Evolutionary conservation across 2,797 vertebrate genomes (phyloP), one percentile per base, ranked within the genome.

Genomic region (Sternotherus odoratus): DNA sequence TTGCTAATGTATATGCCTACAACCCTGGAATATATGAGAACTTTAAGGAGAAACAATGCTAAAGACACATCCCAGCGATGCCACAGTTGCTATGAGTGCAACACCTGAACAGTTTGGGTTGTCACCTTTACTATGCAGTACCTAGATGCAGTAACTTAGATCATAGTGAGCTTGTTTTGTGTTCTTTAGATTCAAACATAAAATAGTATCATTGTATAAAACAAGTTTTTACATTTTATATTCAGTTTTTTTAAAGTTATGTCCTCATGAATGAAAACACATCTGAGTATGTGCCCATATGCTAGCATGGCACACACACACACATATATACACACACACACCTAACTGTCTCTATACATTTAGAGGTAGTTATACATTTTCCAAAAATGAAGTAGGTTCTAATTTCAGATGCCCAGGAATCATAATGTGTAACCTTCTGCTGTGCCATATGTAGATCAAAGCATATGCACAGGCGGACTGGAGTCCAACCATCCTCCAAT

Each of bases 1-100:
- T 13, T 85, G 74, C n/a, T 80, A 81, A 79, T 86, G 49, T 57
- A 79, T 39, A 79, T 91, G 91, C 39, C 89, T 51, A 85, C 56
- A 91, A 9, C 83, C 24, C 86, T 15, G 6, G 33, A 53, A 21
- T 36, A 51, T 24, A 57, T 72, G 69, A 69, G 23, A 51, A 43
- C 51, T 26, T 46, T 60, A 51, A 6, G 9, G 13, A 16, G 3
- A 23, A 75, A 85, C 53, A 74, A 82, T 36, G 15, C 49, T 81
- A 75, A 36, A 78, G 50, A 96, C 56, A 90, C 1, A 0, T 39
- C 50, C 17, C 72, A 79, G 10, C 2, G 21, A 91, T 56, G 83
- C 24, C 46, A 43, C 1, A 36, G 19, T 16, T 74, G 49, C 39
- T n/a, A 77, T 4, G 19, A 88, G 49, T 57, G 17, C 7, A n/a